A percentile compares a stretch with the other conserved stretches of the same genome.
These are phyloP conservation scores for Protobothrops mucrosquamatus DNA, from an alignment of 2,113 vertebrate species.

Conservation along the genomic window DNA sequence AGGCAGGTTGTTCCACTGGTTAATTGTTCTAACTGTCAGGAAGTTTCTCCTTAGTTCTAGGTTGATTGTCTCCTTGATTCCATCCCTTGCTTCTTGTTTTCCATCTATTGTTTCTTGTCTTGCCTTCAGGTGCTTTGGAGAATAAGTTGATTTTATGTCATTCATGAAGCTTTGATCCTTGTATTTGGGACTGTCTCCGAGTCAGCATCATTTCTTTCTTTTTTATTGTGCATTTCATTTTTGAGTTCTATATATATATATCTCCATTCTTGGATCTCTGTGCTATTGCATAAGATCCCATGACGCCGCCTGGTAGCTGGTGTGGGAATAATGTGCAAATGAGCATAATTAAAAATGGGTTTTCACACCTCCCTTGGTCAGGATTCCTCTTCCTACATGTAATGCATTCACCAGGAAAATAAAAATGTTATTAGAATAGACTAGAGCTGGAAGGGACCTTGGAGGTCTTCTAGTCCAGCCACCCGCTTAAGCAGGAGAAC, in stretches of 20 bases:
- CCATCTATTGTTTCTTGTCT: background rate
- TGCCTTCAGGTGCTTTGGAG: background rate
- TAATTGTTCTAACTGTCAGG: background rate
- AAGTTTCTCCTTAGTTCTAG: background rate
- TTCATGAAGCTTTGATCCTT: background rate
- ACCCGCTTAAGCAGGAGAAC: no score
- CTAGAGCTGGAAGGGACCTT: no score
- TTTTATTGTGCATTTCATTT: background rate
- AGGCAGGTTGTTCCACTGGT: background rate
- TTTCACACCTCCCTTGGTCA: background rate
- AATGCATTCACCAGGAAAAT: background rate
- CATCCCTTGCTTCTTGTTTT: background rate
- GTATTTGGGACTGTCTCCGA: background rate
- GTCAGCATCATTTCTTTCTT: background rate
- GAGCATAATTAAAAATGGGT: background rate
- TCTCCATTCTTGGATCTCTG: background rate
- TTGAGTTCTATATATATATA: background rate
- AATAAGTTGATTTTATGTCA: background rate
- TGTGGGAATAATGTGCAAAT: background rate
- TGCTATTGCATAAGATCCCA: background rate
- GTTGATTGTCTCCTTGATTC: background rate
- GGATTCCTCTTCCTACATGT: background rate
- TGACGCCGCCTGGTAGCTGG: background rate
- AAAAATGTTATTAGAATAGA: background rate
- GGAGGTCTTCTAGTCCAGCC: no score